Evolutionary conservation across 2,888 invertebrate genomes (phyloP).

Genomic region (Dolichopus griseipennis): DNA sequence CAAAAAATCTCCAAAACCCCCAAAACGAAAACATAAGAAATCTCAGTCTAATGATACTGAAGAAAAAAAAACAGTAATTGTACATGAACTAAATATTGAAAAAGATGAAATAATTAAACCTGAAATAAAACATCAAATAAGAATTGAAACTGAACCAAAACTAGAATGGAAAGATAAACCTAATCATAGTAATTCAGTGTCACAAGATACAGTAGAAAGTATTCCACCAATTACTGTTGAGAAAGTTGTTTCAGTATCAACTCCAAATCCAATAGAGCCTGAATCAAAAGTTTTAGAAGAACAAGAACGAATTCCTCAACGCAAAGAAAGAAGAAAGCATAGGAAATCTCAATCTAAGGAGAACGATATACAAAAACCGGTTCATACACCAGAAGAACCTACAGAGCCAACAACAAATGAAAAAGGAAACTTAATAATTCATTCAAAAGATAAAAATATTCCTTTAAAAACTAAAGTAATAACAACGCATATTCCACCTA

Average conservation of each 20-base stretch:
- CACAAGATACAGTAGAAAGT: background rate
- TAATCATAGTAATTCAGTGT: background rate
- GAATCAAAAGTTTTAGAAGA: no score
- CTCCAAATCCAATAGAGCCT: no score
- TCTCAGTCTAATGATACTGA: background rate
- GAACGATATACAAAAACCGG: no score
- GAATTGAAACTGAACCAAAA: background rate
- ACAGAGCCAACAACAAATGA: no score
- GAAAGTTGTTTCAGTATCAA: no score
- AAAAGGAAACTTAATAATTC: no score
- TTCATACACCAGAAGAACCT: no score
- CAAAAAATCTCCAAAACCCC: background rate
- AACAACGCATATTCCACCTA: no score
- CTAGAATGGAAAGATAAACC: background rate
- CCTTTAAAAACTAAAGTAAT: no score
- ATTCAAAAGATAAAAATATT: no score
- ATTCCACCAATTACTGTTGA: background rate
- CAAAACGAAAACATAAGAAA: slow-evolving; percentile 10
- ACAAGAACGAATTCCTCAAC: background rate
- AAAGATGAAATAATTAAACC: background rate
- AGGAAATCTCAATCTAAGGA: background rate
- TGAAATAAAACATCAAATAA: background rate
- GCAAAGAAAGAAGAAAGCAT: background rate
- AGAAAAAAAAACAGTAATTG: background rate
- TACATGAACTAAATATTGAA: background rate